Percentiles rank a stretch among this genome's conserved stretches.
Evolutionary conservation across 2,113 vertebrate species (phyloP).

Genomic region (Spea bombifrons): DNA sequence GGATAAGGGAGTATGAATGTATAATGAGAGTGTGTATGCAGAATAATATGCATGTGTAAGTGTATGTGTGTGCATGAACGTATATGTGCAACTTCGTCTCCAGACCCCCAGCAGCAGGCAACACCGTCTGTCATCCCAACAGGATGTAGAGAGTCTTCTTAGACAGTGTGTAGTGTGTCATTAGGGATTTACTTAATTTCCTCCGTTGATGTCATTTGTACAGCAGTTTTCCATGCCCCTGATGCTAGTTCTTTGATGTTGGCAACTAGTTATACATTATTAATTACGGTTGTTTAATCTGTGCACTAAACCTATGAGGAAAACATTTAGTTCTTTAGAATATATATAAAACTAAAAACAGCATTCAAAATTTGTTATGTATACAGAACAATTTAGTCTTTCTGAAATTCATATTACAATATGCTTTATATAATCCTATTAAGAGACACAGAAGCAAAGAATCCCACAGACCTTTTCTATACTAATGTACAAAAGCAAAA

Average conservation of each 20-base stretch:
- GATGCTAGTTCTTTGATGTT: conserved; percentile 29
- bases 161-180: not conserved
- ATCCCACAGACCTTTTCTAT: not conserved
- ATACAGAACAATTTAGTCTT: not conserved
- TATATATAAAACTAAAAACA: not conserved
- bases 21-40: too few relatives aligned
- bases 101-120: too few relatives aligned
- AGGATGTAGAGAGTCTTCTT: too few relatives aligned
- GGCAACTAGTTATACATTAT: conserved; percentile 33
- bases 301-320: not conserved
- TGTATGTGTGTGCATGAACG: too few relatives aligned
- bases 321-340: not conserved
- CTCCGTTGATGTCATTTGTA: conserved; percentile 41
- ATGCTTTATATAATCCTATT: conserved; percentile 8
- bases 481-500: not conserved
- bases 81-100: too few relatives aligned
- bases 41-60: too few relatives aligned
- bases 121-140: too few relatives aligned
- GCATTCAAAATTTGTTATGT: not conserved
- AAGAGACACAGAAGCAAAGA: not conserved
- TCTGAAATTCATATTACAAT: not conserved
- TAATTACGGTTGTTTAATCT: conserved; percentile 19
- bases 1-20: too few relatives aligned
- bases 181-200: conserved; percentile 36
- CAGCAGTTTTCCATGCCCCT: conserved; percentile 25